These are phyloP conservation scores for Yasuhikotakia modesta DNA, from an alignment of 2,797 vertebrate species.

Conservation along the genomic window DNA sequence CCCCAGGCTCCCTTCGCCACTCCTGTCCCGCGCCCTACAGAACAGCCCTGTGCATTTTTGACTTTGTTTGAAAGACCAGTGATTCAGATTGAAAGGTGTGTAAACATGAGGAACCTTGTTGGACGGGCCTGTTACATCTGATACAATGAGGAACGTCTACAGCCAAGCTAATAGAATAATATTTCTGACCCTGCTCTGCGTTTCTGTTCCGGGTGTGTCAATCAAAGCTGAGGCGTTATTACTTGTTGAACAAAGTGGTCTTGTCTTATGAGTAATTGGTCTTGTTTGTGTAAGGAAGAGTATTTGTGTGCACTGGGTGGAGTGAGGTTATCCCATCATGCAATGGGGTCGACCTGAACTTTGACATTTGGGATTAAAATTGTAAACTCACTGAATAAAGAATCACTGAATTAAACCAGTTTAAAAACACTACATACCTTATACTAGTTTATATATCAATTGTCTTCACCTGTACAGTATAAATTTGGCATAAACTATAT, in stretches of 20 bases:
- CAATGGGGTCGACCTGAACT: neutral
- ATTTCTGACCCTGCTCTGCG: conserved; percentile 9
- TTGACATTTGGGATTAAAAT: neutral
- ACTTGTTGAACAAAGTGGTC: conserved; percentile 6
- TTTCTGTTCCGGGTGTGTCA: conserved; percentile 19
- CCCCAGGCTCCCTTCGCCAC: conserved; percentile 37
- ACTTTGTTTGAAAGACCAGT: conserved; percentile 55
- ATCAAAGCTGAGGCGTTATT: conserved; percentile 16
- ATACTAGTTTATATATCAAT: no score
- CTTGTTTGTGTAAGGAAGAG: conserved; percentile 21
- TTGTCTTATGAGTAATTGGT: neutral
- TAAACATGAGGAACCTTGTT: conserved; percentile 51
- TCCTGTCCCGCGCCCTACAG: conserved; percentile 4
- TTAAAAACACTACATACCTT: no score
- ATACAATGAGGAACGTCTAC: conserved; percentile 44
- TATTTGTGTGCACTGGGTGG: neutral
- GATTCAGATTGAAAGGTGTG: conserved; percentile 52
- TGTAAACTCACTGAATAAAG: no score
- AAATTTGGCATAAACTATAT: no score
- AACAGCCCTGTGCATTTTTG: conserved; percentile 11
- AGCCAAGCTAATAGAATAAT: conserved; percentile 27
- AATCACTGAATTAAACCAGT: no score
- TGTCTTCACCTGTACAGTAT: no score
- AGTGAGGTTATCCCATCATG: neutral
- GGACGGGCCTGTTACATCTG: conserved; percentile 24